Percentiles rank a stretch among this genome's conserved stretches.
These are phyloP conservation scores for Bucorvus abyssinicus DNA, from an alignment of 2,797 vertebrate species.

Conservation along the genomic window DNA sequence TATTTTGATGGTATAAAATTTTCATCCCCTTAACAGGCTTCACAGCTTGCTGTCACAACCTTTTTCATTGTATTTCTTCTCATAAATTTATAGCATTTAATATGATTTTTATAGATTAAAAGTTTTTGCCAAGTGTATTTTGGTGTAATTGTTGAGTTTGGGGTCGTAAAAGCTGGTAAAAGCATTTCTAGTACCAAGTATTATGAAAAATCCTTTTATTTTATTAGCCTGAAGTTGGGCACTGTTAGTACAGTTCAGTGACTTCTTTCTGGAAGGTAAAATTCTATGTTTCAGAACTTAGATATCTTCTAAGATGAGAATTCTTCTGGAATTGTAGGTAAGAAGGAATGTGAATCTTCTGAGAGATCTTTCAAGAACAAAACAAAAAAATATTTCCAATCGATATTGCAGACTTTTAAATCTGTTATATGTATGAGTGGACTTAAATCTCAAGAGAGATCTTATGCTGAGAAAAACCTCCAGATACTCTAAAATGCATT, in stretches of 20 bases:
- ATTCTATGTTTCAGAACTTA: neutral
- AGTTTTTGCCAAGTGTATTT: neutral
- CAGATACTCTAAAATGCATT: neutral
- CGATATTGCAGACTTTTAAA: neutral
- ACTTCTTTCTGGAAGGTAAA: neutral
- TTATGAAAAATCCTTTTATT: neutral
- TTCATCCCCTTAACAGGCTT: neutral
- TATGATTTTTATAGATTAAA: neutral
- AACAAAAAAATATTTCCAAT: neutral
- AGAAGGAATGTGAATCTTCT: neutral
- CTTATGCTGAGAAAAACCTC: neutral
- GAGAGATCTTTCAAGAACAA: neutral
- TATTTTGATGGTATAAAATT: neutral
- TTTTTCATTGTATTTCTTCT: neutral
- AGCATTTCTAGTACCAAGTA: neutral
- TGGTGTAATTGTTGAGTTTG: neutral
- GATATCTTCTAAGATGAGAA: neutral
- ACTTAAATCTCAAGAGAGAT: neutral
- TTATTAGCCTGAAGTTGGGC: neutral
- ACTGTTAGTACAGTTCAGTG: neutral
- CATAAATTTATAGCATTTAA: neutral
- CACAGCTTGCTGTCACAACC: neutral
- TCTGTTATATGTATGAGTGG: neutral
- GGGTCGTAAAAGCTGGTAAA: neutral
- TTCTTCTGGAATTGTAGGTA: neutral